Percentiles rank a stretch among this genome's conserved stretches.
Evolutionary conservation across 2,797 vertebrate genomes (phyloP).

Genomic region (Onychomys torridus): DNA sequence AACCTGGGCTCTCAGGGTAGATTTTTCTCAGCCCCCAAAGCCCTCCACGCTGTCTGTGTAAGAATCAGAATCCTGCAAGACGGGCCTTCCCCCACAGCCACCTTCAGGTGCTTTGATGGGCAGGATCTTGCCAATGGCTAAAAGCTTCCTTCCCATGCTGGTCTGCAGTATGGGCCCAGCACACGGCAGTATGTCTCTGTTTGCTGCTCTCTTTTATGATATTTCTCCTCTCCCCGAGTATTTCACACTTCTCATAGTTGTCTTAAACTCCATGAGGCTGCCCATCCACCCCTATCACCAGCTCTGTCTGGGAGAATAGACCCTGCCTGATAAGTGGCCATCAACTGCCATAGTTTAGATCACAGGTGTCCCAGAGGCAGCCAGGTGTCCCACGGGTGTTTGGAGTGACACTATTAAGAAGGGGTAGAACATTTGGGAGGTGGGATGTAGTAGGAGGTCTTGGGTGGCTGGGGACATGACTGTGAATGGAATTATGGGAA

Average conservation of each 20-base stretch:
- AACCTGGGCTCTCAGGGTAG: not conserved
- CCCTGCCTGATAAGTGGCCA: not conserved
- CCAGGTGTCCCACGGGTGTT: too few species aligned
- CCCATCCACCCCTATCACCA: rapidly evolving
- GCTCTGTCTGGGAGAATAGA: not conserved
- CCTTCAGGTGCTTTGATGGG: not conserved
- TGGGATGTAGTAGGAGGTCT: not conserved
- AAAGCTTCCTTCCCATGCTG: too few species aligned
- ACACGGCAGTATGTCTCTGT: not conserved
- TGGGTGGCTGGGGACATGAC: too few species aligned
- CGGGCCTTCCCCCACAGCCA: not conserved
- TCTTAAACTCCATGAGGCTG: not conserved
- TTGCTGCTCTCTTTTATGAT: rapidly evolving
- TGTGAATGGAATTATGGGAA: not conserved
- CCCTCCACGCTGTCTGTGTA: not conserved
- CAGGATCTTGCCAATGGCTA: not conserved
- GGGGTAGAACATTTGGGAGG: not conserved
- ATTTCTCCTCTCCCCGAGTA: not conserved
- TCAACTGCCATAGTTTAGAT: too few species aligned
- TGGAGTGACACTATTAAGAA: not conserved
- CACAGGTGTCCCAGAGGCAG: not conserved
- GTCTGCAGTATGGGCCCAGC: not conserved
- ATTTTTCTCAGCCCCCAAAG: not conserved
- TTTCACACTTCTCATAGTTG: not conserved
- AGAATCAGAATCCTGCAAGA: not conserved